These are phyloP conservation scores for Chloroceryle amazona DNA, from an alignment of 2,797 vertebrate species.

Conservation along the genomic window DNA sequence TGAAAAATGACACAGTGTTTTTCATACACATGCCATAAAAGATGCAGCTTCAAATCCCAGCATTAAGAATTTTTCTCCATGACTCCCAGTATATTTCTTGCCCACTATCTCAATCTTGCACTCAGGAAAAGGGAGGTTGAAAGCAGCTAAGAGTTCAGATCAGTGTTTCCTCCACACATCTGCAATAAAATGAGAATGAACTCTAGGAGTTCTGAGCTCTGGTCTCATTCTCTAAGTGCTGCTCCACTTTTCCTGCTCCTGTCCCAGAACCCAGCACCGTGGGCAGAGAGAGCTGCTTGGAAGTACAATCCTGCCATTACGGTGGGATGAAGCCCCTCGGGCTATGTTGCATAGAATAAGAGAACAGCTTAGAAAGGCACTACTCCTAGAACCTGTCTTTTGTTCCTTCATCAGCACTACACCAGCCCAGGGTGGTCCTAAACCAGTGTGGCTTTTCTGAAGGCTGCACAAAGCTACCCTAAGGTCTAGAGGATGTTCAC, in stretches of 20 bases:
- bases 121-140: background rate
- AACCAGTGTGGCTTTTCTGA: background rate
- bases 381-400: background rate
- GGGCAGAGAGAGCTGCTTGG: background rate
- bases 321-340: background rate
- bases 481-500: background rate
- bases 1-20: conserved; percentile 67
- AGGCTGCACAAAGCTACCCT: background rate
- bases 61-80: background rate
- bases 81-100: background rate
- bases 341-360: background rate
- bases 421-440: background rate
- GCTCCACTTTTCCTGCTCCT: background rate
- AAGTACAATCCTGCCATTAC: background rate
- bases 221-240: background rate
- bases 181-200: background rate
- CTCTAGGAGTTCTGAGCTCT: background rate
- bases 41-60: background rate
- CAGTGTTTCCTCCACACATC: background rate
- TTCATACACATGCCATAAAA: background rate
- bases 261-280: background rate
- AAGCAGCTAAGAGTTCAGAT: background rate
- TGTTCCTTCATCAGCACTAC: background rate
- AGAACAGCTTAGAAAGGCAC: background rate
- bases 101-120: background rate